Conservation (phyloP, 2,113 vertebrate genomes). For the Cheilinus undulatus region DNA sequence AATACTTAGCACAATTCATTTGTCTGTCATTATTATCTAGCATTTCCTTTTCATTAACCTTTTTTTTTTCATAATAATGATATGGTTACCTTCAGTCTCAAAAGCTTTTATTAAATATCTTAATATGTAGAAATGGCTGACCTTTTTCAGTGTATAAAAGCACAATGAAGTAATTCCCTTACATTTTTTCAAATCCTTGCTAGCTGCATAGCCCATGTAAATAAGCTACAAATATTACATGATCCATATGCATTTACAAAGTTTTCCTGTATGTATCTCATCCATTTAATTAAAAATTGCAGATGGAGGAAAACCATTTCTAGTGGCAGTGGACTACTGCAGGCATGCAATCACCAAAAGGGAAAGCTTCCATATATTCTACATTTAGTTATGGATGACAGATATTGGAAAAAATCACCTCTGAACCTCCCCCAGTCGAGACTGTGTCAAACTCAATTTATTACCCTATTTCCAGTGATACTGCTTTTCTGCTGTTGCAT, state of each 20-base stretch:
- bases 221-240: conserved; percentile 5
- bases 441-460: conserved; percentile 49
- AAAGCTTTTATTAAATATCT: too few species aligned
- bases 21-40: too few species aligned
- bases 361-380: conserved; percentile 39
- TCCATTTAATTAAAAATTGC: conserved; percentile 52
- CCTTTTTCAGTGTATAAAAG: too few species aligned
- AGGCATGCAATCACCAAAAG: conserved; percentile 27
- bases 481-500: conserved; percentile 27
- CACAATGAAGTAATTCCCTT: neutral
- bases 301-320: conserved; percentile 22
- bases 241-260: neutral
- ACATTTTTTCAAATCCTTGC: neutral
- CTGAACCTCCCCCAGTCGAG: conserved; percentile 12
- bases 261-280: conserved; percentile 20
- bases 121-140: too few species aligned
- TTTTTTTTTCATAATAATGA: too few species aligned
- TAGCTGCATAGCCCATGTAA: neutral
- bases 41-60: too few species aligned
- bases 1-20: too few species aligned
- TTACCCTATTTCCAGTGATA: conserved; percentile 46
- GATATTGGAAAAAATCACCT: conserved; percentile 55
- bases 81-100: too few species aligned
- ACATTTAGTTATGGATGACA: conserved; percentile 38
- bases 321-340: conserved; percentile 10